These are phyloP conservation scores for Caenorhabditis remanei DNA, from an alignment of 1,140 invertebrate genomes.

Conservation along the genomic window DNA sequence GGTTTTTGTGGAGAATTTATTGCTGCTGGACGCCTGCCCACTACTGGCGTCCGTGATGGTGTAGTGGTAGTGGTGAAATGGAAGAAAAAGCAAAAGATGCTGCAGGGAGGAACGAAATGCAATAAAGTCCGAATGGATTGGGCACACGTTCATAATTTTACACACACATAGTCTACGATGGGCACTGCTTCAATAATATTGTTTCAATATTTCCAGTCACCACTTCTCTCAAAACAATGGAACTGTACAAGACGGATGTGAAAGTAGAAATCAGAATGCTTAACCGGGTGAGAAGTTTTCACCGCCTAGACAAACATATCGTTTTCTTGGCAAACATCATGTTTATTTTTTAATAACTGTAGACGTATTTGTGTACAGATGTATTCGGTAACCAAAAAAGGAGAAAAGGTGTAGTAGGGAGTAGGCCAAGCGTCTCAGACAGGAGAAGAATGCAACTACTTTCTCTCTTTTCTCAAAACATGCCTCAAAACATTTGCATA, in stretches of 20 bases:
- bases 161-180: background rate
- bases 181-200: background rate
- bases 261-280: background rate
- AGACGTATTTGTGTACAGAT: background rate
- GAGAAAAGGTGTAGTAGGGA: background rate
- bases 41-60: background rate
- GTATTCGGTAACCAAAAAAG: slow-evolving; percentile 31
- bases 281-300: background rate
- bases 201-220: background rate
- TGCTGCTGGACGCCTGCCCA: background rate
- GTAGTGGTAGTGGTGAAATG: background rate
- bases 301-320: background rate
- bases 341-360: slow-evolving; percentile 54
- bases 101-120: background rate
- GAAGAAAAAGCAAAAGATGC: background rate
- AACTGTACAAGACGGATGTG: background rate
- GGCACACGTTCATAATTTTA: background rate
- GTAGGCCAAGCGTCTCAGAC: slow-evolving; percentile 28
- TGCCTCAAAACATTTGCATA: slow-evolving; percentile 36
- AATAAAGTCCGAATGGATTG: background rate
- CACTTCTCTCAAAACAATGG: background rate
- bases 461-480: background rate
- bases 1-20: slow-evolving; percentile 21
- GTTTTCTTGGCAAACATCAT: slow-evolving; percentile 26
- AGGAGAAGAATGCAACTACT: slow-evolving; percentile 38